Evolutionary conservation across 2,797 vertebrate species (phyloP).

Genomic region (Falco concolor): DNA sequence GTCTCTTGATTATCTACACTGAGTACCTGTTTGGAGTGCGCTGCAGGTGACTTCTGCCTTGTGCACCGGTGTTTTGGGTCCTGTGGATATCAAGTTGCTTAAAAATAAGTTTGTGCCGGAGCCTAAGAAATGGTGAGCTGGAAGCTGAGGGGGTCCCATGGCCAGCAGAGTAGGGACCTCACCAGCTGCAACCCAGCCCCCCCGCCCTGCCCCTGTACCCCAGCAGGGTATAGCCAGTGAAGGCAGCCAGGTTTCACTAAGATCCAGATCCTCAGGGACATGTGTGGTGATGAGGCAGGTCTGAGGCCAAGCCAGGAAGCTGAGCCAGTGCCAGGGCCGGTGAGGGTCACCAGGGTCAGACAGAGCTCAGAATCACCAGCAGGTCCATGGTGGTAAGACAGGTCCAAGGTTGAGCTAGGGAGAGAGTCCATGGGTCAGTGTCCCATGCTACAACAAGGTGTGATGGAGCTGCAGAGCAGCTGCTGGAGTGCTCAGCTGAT

Average conservation of each 20-base stretch:
- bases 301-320: neutral
- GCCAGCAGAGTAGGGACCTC: neutral
- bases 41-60: neutral
- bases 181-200: neutral
- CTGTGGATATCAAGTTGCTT: neutral
- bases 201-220: neutral
- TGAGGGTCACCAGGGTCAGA: neutral
- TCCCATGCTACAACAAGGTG: neutral
- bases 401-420: neutral
- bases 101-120: neutral
- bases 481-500: neutral
- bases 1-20: neutral
- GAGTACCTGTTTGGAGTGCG: neutral
- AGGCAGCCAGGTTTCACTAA: neutral
- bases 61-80: neutral
- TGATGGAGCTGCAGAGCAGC: neutral
- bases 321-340: neutral
- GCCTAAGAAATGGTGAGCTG: neutral
- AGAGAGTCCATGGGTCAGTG: neutral
- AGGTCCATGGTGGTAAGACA: neutral
- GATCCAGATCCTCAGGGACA: neutral
- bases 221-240: neutral
- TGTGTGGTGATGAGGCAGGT: neutral
- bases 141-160: rapidly evolving
- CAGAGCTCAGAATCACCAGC: neutral